Base-by-base conservation (phyloP, 2,888 invertebrate genomes). In the Diarsia brunnea region DNA sequence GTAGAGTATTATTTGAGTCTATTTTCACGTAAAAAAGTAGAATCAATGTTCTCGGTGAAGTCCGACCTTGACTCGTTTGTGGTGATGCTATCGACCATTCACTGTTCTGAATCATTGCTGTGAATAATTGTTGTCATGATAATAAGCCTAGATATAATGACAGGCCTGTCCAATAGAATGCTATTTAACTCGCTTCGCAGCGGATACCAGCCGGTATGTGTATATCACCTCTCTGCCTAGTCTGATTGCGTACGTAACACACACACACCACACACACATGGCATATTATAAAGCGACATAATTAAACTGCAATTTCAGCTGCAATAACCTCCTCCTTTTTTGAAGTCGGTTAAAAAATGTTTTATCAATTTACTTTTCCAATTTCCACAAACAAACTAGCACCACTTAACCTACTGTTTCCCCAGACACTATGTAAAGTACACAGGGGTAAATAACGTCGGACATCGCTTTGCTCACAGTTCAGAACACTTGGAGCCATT, bases 401-500 rank as follows among this genome's bases (percentile, higher is more conserved):
- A n/a, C 53, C 16, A 69, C 14, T 78, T 63, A n/a, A 5, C 64
- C 51, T 75, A 72, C 85, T 82, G 64, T 45, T 12, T 12, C 0
- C 4, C 11, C 0, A 2, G 24, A 3, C 14, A 14, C 71, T 63
- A 2, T 47, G 69, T 47, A 11, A 69, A 43, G 55, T 61, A 71
- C 51, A 68, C 71, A 72, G 65, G 66, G 79, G 85, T 80, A 75
- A 85, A 78, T 87, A 80, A 73, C 82, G 75, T 87, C 49, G 87
- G 87, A 86, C 86, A 85, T 79, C 87, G 77, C 86, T 82, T 79
- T 79, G 86, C 84, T 79, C 75, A 78, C 84, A 86, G 75, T 87
- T 78, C 78, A 73, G 69, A 76, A 76, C 65, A 80, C 86, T 84
- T 71, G 88, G 64, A 86, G 78, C 75, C 82, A 80, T 86, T 87